These are phyloP conservation scores for Chromobotia macracanthus DNA, from an alignment of 2,797 vertebrate genomes.

Conservation along the genomic window DNA sequence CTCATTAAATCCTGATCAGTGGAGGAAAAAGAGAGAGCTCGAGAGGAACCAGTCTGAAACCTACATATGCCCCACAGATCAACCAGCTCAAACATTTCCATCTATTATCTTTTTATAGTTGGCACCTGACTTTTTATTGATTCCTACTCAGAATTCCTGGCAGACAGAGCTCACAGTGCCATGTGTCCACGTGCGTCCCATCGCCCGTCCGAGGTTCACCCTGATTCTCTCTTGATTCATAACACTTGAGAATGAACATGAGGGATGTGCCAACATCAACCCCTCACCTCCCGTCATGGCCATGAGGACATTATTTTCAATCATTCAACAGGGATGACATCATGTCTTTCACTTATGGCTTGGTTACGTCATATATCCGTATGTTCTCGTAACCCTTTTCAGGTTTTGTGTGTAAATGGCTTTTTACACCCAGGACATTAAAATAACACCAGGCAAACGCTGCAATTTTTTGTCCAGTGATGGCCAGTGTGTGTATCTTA, in stretches of 20 bases:
- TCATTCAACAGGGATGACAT: neutral
- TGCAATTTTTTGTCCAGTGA: neutral
- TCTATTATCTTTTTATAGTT: conserved; percentile 69
- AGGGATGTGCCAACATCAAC: conserved; percentile 15
- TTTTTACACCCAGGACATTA: neutral
- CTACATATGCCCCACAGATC: conserved; percentile 62
- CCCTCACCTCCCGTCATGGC: neutral
- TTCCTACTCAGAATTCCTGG: conserved; percentile 57
- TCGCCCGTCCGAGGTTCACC: conserved; percentile 1
- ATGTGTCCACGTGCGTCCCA: neutral
- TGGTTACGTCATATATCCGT: neutral
- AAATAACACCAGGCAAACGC: neutral
- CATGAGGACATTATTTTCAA: neutral
- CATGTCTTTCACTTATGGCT: neutral
- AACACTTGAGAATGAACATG: conserved; percentile 24
- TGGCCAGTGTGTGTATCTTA: neutral
- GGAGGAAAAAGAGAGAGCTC: conserved; percentile 44
- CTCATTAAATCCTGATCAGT: conserved; percentile 60
- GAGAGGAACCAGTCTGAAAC: conserved; percentile 50
- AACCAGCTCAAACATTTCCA: conserved; percentile 65
- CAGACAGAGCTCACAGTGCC: conserved; percentile 50
- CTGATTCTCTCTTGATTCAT: conserved; percentile 16
- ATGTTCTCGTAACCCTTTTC: neutral
- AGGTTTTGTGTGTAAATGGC: neutral
- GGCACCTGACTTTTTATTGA: conserved; percentile 57